These are phyloP conservation scores for Pammene fasciana DNA, from an alignment of 2,888 invertebrate species.

Conservation along the genomic window DNA sequence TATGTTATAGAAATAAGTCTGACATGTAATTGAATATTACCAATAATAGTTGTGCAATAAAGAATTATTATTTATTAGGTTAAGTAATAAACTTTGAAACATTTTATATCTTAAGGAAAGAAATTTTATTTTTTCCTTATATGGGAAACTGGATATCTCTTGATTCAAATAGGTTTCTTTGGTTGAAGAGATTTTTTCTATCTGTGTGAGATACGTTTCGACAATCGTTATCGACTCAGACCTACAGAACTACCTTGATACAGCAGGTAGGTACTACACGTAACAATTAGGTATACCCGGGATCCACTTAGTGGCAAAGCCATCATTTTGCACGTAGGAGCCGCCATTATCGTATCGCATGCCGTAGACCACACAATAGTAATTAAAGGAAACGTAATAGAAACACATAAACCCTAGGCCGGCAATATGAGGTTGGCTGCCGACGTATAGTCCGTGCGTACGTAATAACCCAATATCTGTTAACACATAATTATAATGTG, in stretches of 20 bases:
- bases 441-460: background rate
- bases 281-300: constrained; percentile 7
- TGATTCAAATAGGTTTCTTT: too few species aligned
- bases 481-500: constrained; percentile 23
- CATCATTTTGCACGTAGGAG: constrained; percentile 23
- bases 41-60: too few species aligned
- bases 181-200: too few species aligned
- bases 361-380: constrained; percentile 38
- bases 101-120: too few species aligned
- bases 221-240: constrained; percentile 18
- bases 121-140: too few species aligned
- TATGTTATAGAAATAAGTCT: too few species aligned
- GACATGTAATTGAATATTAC: too few species aligned
- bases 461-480: constrained; percentile 10
- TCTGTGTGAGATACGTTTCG: constrained; percentile 19
- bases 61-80: too few species aligned
- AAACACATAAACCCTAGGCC: constrained; percentile 35
- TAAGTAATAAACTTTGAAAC: too few species aligned
- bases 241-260: background rate
- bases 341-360: constrained; percentile 35
- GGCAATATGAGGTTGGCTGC: constrained; percentile 23
- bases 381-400: constrained; percentile 39
- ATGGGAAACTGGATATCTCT: too few species aligned
- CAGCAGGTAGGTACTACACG: too few species aligned
- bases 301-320: constrained; percentile 20